Conservation (phyloP, 2,888 invertebrate genomes). For the Coleophora flavipennella region DNA sequence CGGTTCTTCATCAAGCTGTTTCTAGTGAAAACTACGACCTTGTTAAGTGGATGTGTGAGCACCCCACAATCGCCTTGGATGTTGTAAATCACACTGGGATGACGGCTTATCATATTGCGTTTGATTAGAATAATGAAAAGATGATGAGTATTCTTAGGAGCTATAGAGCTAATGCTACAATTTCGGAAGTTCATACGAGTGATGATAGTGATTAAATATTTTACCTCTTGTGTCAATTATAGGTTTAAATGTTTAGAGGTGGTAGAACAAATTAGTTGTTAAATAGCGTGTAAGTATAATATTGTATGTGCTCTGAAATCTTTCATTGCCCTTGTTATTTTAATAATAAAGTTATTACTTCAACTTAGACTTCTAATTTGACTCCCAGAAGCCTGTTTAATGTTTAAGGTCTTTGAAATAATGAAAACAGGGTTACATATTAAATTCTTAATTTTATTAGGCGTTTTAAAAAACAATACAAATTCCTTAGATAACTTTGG, state of each 20-base stretch:
- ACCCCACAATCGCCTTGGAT: neutral
- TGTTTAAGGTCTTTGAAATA: neutral
- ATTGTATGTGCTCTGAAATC: neutral
- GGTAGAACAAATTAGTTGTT: no score
- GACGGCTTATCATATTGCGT: neutral
- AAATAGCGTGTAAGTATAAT: neutral
- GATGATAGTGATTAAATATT: no score
- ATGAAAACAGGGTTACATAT: no score
- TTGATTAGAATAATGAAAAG: no score
- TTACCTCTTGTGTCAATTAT: no score
- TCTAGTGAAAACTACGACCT: neutral
- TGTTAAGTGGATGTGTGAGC: neutral
- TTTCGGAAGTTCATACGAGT: no score
- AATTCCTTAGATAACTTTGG: no score
- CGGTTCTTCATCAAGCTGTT: neutral
- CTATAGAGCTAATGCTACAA: no score
- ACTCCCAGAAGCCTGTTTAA: neutral
- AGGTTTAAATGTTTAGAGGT: no score
- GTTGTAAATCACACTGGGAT: neutral
- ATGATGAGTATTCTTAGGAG: no score
- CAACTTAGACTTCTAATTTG: neutral
- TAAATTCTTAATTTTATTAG: no score
- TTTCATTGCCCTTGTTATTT: neutral
- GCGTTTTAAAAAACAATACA: no score
- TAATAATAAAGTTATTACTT: neutral